A percentile compares a stretch with the other conserved stretches of the same genome.
Evolutionary conservation across 23 tunicate species (phyloP).

Genomic region (Styela clava): DNA sequence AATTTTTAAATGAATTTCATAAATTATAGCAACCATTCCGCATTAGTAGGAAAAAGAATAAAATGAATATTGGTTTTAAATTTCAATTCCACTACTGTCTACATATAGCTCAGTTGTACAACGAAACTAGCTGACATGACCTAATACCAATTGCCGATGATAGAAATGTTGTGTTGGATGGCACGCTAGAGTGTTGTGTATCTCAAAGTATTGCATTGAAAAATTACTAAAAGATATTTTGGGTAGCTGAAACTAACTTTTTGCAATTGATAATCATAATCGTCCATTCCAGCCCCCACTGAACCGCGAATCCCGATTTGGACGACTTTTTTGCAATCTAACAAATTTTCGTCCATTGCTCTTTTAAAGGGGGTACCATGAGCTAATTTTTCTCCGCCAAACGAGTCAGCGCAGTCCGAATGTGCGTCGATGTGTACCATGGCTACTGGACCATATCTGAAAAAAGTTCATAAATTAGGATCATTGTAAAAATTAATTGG

Average conservation of each 20-base stretch:
- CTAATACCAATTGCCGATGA: no score
- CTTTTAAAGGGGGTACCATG: slow-evolving; percentile 76
- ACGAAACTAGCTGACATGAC: no score
- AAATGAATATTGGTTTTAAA: no score
- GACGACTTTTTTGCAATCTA: slow-evolving; percentile 61
- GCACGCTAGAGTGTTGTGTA: no score
- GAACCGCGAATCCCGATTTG: slow-evolving; percentile 81
- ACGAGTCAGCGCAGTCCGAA: slow-evolving; percentile 48
- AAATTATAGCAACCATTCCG: no score
- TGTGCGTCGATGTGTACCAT: slow-evolving; percentile 79
- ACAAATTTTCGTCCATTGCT: slow-evolving; percentile 59
- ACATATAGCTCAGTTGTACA: no score
- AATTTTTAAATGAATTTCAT: neutral
- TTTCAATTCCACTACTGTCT: no score
- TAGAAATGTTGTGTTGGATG: no score
- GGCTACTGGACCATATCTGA: slow-evolving; percentile 76
- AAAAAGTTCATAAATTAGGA: neutral
- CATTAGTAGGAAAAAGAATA: no score
- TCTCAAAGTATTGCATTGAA: no score
- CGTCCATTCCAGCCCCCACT: slow-evolving; percentile 31
- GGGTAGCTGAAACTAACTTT: slow-evolving; percentile 37
- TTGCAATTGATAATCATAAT: slow-evolving; percentile 37
- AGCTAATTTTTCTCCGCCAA: slow-evolving; percentile 67
- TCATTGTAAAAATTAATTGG: neutral
- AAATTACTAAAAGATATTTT: no score